A percentile compares a stretch with the other conserved stretches of the same genome.
These are phyloP conservation scores for Brienomyrus brachyistius DNA, from an alignment of 2,113 vertebrate genomes.

Conservation along the genomic window DNA sequence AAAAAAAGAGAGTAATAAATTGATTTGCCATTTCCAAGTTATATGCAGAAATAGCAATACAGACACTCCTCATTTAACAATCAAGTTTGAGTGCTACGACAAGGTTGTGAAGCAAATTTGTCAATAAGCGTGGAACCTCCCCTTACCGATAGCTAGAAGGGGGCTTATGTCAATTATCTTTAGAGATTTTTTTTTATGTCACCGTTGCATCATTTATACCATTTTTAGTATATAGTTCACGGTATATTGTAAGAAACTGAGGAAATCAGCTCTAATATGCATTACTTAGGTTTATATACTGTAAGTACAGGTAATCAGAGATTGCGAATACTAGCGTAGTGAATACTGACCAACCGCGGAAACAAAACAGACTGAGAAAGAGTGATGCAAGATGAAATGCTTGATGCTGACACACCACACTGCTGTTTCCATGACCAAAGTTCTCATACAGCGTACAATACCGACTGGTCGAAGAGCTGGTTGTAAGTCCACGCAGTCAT, in stretches of 20 bases:
- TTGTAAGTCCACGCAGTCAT: neutral
- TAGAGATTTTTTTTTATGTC: neutral
- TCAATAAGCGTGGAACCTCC: neutral
- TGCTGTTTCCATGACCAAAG: neutral
- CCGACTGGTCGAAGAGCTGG: neutral
- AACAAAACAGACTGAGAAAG: neutral
- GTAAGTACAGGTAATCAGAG: neutral
- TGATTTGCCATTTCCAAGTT: neutral
- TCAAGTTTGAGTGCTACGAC: neutral
- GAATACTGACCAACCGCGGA: neutral
- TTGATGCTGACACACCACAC: neutral
- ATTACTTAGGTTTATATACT: neutral
- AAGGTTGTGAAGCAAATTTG: neutral
- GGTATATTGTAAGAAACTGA: neutral
- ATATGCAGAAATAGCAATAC: neutral
- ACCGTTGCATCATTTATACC: neutral
- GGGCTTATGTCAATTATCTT: neutral
- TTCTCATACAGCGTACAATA: neutral
- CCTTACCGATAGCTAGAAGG: neutral
- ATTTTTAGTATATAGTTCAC: neutral
- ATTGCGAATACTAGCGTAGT: neutral
- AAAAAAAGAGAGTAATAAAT: neutral
- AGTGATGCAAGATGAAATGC: neutral
- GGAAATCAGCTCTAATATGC: neutral
- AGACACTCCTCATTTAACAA: neutral